phyloP scores from a whole-genome alignment of 2,888 invertebrate species.

The Rhagophthalmus giganteus region DNA sequence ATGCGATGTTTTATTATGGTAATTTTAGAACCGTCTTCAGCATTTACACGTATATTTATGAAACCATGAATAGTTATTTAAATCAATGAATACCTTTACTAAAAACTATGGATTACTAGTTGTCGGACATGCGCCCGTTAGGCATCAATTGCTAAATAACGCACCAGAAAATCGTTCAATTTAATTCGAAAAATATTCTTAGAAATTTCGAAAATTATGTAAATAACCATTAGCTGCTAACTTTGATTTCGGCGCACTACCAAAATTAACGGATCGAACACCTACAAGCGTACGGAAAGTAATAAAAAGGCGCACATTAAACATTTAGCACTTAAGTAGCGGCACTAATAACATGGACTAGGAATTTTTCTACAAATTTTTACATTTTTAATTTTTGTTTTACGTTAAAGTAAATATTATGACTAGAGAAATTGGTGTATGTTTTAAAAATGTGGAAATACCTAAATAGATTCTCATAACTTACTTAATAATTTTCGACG shows the following conservation, averaged over 20 bases:
- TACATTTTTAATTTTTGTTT: background rate
- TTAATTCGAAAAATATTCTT: too few relatives aligned
- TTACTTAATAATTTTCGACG: too few relatives aligned
- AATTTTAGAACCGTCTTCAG: slow-evolving; percentile 24
- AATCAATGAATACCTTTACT: slow-evolving; percentile 19
- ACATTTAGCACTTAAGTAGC: background rate
- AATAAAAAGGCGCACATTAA: background rate
- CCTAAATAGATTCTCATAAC: too few relatives aligned
- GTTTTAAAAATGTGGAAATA: too few relatives aligned
- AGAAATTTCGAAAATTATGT: too few relatives aligned
- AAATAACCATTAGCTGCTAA: too few relatives aligned
- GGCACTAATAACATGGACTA: background rate
- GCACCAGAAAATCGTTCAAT: too few relatives aligned
- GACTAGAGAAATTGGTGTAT: too few relatives aligned
- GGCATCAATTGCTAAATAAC: slow-evolving; percentile 8
- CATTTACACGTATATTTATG: slow-evolving; percentile 24
- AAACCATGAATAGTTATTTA: slow-evolving; percentile 18
- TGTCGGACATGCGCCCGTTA: slow-evolving; percentile 11
- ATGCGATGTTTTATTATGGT: slow-evolving; percentile 26
- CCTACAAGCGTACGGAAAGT: background rate
- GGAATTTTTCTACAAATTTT: background rate
- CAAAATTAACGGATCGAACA: too few relatives aligned
- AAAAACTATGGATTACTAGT: slow-evolving; percentile 10
- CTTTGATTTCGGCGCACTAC: background rate
- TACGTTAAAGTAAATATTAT: background rate